Percentiles rank a stretch among this genome's conserved stretches.
These are phyloP conservation scores for Fregetta grallaria DNA, from an alignment of 2,113 vertebrate species.

Conservation along the genomic window DNA sequence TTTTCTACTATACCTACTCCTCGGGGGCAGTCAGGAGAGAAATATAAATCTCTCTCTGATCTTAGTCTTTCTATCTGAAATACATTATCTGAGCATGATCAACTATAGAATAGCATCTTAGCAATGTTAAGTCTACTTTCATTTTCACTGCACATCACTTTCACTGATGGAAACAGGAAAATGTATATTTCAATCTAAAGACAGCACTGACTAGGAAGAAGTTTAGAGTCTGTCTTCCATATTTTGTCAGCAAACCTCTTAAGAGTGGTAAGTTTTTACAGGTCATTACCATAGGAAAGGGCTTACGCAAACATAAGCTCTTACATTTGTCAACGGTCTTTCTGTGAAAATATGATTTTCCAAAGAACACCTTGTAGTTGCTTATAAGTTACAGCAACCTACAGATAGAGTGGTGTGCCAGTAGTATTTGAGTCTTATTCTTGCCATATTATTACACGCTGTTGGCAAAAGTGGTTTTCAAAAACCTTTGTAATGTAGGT, in stretches of 20 bases:
- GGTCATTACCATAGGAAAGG: neutral
- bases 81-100: neutral
- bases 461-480: neutral
- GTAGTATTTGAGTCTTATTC: neutral
- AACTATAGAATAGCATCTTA: neutral
- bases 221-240: neutral
- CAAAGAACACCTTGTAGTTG: neutral
- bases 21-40: neutral
- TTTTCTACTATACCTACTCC: neutral
- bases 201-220: neutral
- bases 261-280: neutral
- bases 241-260: neutral
- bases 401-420: neutral
- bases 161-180: neutral
- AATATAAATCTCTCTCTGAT: conserved; percentile 13
- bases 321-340: neutral
- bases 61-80: neutral
- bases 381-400: neutral
- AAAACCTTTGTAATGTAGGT: neutral
- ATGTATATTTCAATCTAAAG: neutral
- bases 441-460: neutral
- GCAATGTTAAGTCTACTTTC: neutral
- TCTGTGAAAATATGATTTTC: neutral
- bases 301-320: neutral
- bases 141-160: neutral